Base-by-base conservation (phyloP, 1,140 invertebrate genomes). In the Contarinia nasturtii region DNA sequence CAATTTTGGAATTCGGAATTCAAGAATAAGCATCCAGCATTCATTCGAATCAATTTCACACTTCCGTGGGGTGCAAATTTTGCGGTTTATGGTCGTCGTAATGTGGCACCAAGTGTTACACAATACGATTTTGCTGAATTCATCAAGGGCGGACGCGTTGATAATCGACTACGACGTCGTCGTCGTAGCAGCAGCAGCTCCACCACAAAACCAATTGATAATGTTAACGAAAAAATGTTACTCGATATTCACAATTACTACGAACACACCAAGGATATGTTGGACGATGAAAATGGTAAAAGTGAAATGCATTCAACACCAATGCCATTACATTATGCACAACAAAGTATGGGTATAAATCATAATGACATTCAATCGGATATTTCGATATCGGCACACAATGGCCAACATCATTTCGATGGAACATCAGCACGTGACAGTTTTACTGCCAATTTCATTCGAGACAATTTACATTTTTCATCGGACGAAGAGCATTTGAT, bases 81-180 rank as follows among this genome's bases (percentile, higher is more conserved):
- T 57, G 91, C 90, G 22, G 83, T 96, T 46, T 96, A 91, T 66
- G 88, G 88, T 2, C 73, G 90, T 51, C 73, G 87, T 51, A 93
- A 92, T 63, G 82, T 88, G 19, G 83, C 86, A 0, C 91, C 92
- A 1, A 90, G 87, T 57, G 85, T 95, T 49, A 93, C 89, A 21
- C 87, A 94, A 63, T 92, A 94, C 62, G 91, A 95, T 62, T 93
- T 96, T 62, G 84, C 87, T 15, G 86, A 94, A 68, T 88, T 90
- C 59, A 80, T 90, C 51, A 80, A 82, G 57, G 84, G 83, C 17
- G 84, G 84, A 19, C 70, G 82, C 18, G 68, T 87, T 4, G 82
- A 86, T 58, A 71, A 82, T 54, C 66, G 81, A 45, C 71, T 80
- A 53, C 65, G 71, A 54, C 69, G 66, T 57, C 57, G 66, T 52